These are phyloP conservation scores for Anthonomus grandis DNA, from an alignment of 1,140 invertebrate species.

Conservation along the genomic window DNA sequence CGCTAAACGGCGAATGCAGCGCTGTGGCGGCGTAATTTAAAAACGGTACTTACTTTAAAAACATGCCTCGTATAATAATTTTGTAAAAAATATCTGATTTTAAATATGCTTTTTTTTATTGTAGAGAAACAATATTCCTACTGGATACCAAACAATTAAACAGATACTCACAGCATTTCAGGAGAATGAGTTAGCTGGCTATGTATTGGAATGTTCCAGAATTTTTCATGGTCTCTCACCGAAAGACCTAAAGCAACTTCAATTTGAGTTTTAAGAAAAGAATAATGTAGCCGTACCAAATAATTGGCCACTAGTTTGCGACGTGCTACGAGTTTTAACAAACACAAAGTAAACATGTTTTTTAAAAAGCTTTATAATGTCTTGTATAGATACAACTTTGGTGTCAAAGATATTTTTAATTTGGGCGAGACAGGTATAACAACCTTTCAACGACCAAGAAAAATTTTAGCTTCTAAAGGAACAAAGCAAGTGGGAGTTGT, in stretches of 20 bases:
- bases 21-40: too few species aligned
- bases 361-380: not conserved
- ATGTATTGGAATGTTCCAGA: not conserved
- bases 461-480: conserved; percentile 17
- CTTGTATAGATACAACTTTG: not conserved
- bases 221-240: too few species aligned
- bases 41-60: too few species aligned
- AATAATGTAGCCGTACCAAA: not conserved
- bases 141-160: too few species aligned
- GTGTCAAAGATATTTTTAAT: conserved; percentile 5
- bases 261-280: not conserved
- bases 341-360: not conserved
- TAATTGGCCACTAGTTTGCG: not conserved
- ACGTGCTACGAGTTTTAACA: not conserved
- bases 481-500: conserved; percentile 9
- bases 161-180: too few species aligned
- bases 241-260: not conserved
- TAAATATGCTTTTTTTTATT: too few species aligned
- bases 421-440: conserved; percentile 17
- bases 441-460: conserved; percentile 13
- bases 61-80: too few species aligned
- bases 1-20: too few species aligned
- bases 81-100: too few species aligned
- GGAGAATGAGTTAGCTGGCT: not conserved
- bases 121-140: too few species aligned